Evolutionary conservation across 2,888 invertebrate genomes (phyloP), one percentile per base, ranked within the genome.

Genomic region (Cryptus viduatorius): DNA sequence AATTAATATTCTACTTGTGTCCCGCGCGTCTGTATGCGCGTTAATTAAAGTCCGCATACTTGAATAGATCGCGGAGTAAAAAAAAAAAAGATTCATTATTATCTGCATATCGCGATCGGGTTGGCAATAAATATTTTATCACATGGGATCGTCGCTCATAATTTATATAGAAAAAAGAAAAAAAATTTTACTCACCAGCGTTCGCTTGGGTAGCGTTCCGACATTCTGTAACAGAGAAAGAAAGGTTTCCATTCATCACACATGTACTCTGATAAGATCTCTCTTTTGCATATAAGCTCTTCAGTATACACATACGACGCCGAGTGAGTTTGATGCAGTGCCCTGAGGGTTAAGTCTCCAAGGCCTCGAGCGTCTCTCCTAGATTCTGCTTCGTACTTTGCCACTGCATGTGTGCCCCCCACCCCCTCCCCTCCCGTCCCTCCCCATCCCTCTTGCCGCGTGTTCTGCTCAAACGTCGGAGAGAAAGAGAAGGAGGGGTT

Each of bases 171-270:
- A 7, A 31, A 64, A 65, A 59, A 48, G 37, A 14, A 12, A 7
- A 31, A 64, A 65, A 59, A 24, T 24, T 16, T 12, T 4, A 86
- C 86, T 82, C 77, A 86, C 86, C 86, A 50, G 44, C 44, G 68
- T 53, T 37, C 65, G 75, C 46, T 77, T 82, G 16, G 65, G 72
- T 37, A 78, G 46, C 29, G 79, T 19, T 29, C 75, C 77, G 44
- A 71, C 48, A 68, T 53, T 75, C 86, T 86, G 82, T 14, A 86
- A 83, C 77, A 78, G 19, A 83, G 59, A 64, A 85, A 78, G 61
- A 65, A 29, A 64, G 64, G 53, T 67, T 73, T 67, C 53, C 69
- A 76, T 79, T 71, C 56, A 37, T 44, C 67, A 72, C 73, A 46
- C 73, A 61, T 16, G 24, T 61, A 29, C 16, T n/a, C 14, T 24